Base-by-base conservation (phyloP, 2,888 invertebrate species). In the Dicranocentrus wangi region DNA sequence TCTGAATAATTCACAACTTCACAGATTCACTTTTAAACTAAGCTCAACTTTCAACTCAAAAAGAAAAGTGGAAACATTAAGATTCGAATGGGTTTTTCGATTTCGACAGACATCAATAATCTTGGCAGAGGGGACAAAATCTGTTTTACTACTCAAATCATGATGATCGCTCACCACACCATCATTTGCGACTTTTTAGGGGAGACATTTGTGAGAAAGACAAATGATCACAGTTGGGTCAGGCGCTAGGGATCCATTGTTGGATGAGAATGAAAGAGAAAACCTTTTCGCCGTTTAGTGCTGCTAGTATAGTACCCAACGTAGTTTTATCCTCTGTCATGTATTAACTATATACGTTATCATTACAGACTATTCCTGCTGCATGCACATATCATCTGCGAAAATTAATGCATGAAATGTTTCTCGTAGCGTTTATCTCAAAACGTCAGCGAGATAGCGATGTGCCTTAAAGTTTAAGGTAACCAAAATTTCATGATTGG, bases 181-280 rank as follows among this genome's bases (percentile, higher is more conserved):
- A n/a, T 13, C n/a, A 51, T n/a, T n/a, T n/a, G n/a, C n/a, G n/a
- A n/a, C n/a, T 51, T 27, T 60, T 28, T 28, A 28, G 10, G 25
- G 25, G 55, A 27, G 73, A 73, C 73, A 73, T 66, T 66, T 65
- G 21, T 23, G 23, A 19, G 28, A 55, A 66, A 73, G 73, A 65
- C 66, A 53, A 75, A 17, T 13, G n/a, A n/a, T 43, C 17, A 39
- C 19, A 19, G 71, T 75, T 53, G 55, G 28, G 43, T 19, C 77
- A 68, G 51, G 21, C 61, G 61, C 69, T 61, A 13, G 28, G 39
- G 60, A 58, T 51, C 23, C 69, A 61, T 68, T 61, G 61, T 43
- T 69, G 55, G 51, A 17, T 69, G 69, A 77, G 77, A 77, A 77
- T 61, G 77, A 77, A 77, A 77, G 77, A 77, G 77, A 77, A 77